Conservation (phyloP, 1,140 invertebrate species). For the Eubasilissa regina region DNA sequence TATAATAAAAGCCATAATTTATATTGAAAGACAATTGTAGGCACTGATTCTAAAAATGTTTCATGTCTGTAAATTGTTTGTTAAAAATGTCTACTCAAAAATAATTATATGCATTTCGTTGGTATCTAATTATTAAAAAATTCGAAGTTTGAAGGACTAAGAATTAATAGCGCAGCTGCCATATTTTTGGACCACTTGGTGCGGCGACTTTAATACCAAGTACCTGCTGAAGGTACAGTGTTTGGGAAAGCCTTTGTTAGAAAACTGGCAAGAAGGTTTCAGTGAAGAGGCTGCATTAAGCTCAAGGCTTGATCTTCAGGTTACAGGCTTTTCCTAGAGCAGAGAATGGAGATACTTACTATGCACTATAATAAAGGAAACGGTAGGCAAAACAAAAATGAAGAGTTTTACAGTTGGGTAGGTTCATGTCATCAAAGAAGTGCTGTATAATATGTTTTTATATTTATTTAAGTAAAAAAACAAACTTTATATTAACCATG, state of each 20-base stretch:
- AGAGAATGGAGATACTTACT: not conserved
- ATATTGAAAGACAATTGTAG: too few relatives aligned
- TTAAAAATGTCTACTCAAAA: too few relatives aligned
- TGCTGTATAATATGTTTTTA: too few relatives aligned
- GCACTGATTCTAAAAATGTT: too few relatives aligned
- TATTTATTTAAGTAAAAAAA: too few relatives aligned
- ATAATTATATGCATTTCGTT: too few relatives aligned
- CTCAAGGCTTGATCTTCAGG: not conserved
- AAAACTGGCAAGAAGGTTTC: not conserved
- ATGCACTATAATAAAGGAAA: not conserved
- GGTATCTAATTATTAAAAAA: not conserved
- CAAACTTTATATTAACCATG: too few relatives aligned
- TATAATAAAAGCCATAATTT: too few relatives aligned
- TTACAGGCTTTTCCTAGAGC: not conserved
- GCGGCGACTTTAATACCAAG: not conserved
- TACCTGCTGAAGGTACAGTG: not conserved
- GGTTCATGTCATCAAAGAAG: too few relatives aligned
- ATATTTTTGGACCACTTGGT: not conserved
- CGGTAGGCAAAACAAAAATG: too few relatives aligned
- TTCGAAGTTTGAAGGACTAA: not conserved
- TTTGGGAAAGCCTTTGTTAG: slow-evolving; percentile 9
- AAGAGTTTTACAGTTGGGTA: too few relatives aligned
- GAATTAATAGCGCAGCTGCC: not conserved
- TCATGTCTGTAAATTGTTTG: too few relatives aligned
- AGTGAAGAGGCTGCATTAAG: slow-evolving; percentile 16